A percentile compares a stretch with the other conserved stretches of the same genome.
These are phyloP conservation scores for Diplosoma virens DNA, from an alignment of 23 tunicate species.

Conservation along the genomic window DNA sequence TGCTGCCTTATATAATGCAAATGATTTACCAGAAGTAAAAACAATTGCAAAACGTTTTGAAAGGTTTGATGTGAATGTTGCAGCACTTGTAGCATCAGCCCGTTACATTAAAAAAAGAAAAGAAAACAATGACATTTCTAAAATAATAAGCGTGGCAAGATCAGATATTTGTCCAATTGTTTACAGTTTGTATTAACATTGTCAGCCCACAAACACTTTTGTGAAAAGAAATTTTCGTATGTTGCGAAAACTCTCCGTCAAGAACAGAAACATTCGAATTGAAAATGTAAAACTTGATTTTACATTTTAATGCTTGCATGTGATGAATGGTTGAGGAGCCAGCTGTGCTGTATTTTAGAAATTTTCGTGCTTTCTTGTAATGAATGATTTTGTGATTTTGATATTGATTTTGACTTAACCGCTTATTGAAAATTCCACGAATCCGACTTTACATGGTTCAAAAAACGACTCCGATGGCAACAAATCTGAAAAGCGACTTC, in stretches of 20 bases:
- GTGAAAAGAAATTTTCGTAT: not conserved
- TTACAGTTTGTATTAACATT: conserved; percentile 2
- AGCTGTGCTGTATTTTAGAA: no score
- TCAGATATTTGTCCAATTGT: not conserved
- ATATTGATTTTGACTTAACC: no score
- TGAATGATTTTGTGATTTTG: no score
- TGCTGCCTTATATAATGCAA: conserved; percentile 26
- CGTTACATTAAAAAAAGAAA: not conserved
- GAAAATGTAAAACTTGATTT: not conserved
- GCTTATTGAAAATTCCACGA: no score
- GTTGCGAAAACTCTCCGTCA: not conserved
- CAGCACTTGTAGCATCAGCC: not conserved
- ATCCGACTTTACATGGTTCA: no score
- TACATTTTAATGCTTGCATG: not conserved
- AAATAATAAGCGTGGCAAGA: conserved; percentile 15
- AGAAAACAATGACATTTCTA: conserved; percentile 23
- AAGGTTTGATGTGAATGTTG: not conserved
- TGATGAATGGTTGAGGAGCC: no score
- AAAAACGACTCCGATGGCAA: no score
- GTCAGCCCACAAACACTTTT: not conserved
- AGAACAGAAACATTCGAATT: not conserved
- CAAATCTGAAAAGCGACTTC: no score
- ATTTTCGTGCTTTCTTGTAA: no score
- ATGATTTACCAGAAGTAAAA: conserved; percentile 4
- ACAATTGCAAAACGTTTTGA: not conserved